phyloP scores from a whole-genome alignment of 2,797 vertebrate genomes.

The Peromyscus eremicus region DNA sequence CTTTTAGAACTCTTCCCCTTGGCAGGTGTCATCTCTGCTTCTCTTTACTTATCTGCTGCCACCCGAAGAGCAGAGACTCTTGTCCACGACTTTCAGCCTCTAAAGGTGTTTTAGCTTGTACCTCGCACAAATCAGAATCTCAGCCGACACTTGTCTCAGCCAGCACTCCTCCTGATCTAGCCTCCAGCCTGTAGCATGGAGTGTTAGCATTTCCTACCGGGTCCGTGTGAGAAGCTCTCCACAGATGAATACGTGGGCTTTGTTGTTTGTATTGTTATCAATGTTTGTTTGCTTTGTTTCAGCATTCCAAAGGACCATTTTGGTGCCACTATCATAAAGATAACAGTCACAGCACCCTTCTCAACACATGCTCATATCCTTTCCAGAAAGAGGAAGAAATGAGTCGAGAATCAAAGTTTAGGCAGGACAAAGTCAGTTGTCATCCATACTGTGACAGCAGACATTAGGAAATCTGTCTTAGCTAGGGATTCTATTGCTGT shows the following conservation, averaged over 20 bases:
- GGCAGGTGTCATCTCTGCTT: neutral
- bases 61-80: neutral
- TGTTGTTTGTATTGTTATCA: neutral
- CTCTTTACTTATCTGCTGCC: neutral
- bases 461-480: neutral
- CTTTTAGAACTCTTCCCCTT: neutral
- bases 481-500: neutral
- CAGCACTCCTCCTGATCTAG: neutral
- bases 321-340: neutral
- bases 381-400: neutral
- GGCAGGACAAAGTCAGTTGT: slow-evolving; percentile 28
- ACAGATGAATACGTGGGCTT: neutral
- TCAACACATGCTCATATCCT: neutral
- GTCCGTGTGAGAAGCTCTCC: neutral
- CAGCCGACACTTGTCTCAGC: neutral
- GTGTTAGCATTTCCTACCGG: neutral
- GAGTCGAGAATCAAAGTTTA: slow-evolving; percentile 23
- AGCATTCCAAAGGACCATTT: slow-evolving; percentile 51
- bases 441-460: neutral
- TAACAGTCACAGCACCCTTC: neutral
- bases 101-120: neutral
- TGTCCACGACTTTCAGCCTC: neutral
- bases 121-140: neutral
- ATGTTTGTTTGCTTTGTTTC: neutral
- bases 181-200: neutral